Percentiles rank a stretch among this genome's conserved stretches.
Evolutionary conservation across 2,888 invertebrate genomes (phyloP).

Genomic region (Pharmacophagus antenor): DNA sequence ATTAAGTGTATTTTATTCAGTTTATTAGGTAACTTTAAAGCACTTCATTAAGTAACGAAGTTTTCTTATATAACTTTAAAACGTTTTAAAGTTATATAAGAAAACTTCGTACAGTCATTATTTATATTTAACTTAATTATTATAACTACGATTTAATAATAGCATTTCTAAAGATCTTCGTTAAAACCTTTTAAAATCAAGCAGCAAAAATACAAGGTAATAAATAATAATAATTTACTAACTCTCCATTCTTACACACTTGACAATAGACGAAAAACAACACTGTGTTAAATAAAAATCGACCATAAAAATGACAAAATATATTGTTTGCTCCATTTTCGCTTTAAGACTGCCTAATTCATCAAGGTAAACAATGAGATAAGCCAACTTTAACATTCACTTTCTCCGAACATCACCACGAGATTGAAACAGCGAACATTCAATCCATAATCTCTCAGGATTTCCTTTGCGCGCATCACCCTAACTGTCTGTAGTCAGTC

Average conservation of each 20-base stretch:
- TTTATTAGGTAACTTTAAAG: no score
- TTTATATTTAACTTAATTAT: no score
- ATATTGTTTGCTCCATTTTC: constrained; percentile 40
- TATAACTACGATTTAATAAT: no score
- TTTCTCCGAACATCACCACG: constrained; percentile 56
- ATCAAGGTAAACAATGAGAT: constrained; percentile 62
- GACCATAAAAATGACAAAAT: constrained; percentile 39
- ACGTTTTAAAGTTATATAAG: no score
- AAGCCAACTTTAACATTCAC: constrained; percentile 65
- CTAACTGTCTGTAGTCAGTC: constrained; percentile 48
- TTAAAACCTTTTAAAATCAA: no score
- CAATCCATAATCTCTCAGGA: constrained; percentile 77
- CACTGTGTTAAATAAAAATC: constrained; percentile 46
- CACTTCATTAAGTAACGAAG: no score
- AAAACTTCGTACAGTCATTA: no score
- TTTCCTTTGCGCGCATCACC: constrained; percentile 57
- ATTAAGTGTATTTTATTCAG: no score
- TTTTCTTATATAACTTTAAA: no score
- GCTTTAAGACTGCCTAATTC: constrained; percentile 26
- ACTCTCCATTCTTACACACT: constrained; percentile 71
- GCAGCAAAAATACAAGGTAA: constrained; percentile 48
- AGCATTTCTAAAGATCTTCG: no score
- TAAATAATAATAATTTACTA: constrained; percentile 79
- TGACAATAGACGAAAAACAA: constrained; percentile 55
- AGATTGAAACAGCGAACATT: constrained; percentile 78